A percentile compares a stretch with the other conserved stretches of the same genome.
Conservation (phyloP, 2,888 invertebrate genomes). For the Trilocha varians region DNA sequence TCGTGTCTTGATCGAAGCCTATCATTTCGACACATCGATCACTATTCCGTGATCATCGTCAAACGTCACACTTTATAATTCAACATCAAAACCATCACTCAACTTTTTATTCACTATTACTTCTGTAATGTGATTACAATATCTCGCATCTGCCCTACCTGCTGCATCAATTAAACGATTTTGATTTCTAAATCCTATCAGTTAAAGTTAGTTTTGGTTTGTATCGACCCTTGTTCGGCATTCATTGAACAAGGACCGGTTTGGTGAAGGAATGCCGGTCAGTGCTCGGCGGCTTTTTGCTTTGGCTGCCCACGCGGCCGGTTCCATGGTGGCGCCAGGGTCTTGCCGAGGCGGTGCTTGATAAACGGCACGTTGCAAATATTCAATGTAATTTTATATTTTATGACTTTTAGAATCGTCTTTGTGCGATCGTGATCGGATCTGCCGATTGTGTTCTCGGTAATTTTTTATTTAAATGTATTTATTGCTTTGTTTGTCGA, state of each 20-base stretch:
- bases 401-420: constrained; percentile 2
- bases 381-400: constrained; percentile 36
- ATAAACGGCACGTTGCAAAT: constrained; percentile 58
- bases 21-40: constrained; percentile 37
- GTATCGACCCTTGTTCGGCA: constrained; percentile 35
- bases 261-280: constrained; percentile 56
- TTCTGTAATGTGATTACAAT: constrained; percentile 57
- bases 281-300: constrained; percentile 55
- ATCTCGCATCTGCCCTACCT: constrained; percentile 28
- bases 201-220: constrained; percentile 33
- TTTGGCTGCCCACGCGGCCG: constrained; percentile 53
- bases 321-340: constrained; percentile 33
- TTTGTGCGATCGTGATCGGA: neutral
- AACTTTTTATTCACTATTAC: constrained; percentile 54
- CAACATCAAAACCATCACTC: constrained; percentile 43
- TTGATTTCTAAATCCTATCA: constrained; percentile 18
- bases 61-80: constrained; percentile 35
- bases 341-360: constrained; percentile 35
- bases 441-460: neutral
- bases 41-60: constrained; percentile 33
- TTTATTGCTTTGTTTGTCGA: neutral
- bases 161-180: constrained; percentile 13
- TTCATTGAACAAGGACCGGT: constrained; percentile 65
- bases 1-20: too few species aligned
- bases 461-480: neutral